These are phyloP conservation scores for Enteromius treurensis DNA, from an alignment of 2,797 vertebrate species.

Conservation along the genomic window DNA sequence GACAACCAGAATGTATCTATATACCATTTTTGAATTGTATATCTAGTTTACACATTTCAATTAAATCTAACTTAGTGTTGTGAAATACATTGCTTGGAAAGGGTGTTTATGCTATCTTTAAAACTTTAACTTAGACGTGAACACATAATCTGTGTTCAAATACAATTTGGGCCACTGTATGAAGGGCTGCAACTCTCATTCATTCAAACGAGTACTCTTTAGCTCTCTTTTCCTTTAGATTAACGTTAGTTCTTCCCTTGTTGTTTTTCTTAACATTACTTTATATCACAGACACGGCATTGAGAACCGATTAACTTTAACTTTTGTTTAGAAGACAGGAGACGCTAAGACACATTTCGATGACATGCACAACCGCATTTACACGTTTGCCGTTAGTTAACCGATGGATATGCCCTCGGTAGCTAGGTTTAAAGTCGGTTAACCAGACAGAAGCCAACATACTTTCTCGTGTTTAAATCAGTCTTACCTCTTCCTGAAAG, in stretches of 20 bases:
- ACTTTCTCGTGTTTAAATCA: background rate
- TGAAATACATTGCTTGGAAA: background rate
- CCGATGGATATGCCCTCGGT: background rate
- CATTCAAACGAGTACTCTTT: background rate
- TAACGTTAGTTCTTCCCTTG: background rate
- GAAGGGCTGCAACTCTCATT: background rate
- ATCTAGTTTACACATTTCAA: background rate
- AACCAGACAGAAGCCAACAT: background rate
- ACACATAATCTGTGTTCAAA: background rate
- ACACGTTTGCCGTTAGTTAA: background rate
- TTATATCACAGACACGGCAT: background rate
- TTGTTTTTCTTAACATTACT: too few species aligned
- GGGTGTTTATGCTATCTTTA: background rate
- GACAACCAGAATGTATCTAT: background rate
- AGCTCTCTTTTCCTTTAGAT: background rate
- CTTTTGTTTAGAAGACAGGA: background rate
- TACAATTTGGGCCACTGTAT: background rate
- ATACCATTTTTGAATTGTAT: background rate
- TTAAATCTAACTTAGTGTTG: background rate
- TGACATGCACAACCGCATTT: background rate
- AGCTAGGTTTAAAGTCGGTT: background rate
- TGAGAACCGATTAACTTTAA: background rate
- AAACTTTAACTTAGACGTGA: background rate
- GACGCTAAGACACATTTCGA: background rate
- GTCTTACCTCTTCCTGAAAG: conserved; percentile 63